These are phyloP conservation scores for Acanthosepion pharaonis DNA, from an alignment of 2,888 invertebrate genomes.

Conservation along the genomic window DNA sequence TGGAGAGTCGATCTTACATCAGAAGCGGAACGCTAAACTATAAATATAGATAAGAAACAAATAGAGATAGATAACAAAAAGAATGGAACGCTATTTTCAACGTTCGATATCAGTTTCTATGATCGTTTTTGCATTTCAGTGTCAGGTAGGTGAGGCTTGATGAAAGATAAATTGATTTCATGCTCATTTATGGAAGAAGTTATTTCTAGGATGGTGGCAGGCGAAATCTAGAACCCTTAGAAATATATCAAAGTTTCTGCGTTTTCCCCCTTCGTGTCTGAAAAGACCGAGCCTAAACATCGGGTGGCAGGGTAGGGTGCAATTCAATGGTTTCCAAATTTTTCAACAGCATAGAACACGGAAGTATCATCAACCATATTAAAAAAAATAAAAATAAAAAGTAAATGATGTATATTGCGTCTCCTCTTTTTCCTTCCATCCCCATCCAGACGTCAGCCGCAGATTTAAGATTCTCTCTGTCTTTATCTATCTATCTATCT, in stretches of 20 bases:
- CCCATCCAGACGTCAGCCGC: neutral
- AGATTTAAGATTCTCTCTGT: too few relatives aligned
- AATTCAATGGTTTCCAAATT: neutral
- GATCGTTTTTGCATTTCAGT: too few relatives aligned
- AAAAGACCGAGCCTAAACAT: neutral
- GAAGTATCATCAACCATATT: neutral
- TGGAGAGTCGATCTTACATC: too few relatives aligned
- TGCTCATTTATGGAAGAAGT: neutral
- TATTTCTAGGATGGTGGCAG: neutral
- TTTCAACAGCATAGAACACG: neutral
- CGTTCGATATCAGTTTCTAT: too few relatives aligned
- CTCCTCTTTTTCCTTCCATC: neutral
- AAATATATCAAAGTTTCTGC: neutral
- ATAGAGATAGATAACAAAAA: too few relatives aligned
- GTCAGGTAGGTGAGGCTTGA: too few relatives aligned
- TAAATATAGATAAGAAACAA: too few relatives aligned
- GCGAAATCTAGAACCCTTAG: neutral
- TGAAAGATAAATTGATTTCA: neutral
- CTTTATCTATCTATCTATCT: too few relatives aligned
- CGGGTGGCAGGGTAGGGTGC: neutral
- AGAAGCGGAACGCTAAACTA: too few relatives aligned
- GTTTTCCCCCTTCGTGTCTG: too few relatives aligned
- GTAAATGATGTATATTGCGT: neutral
- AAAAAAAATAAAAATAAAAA: too few relatives aligned
- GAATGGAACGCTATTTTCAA: too few relatives aligned